Evolutionary conservation across 2,797 vertebrate species (phyloP).

Genomic region (Morus bassanus): DNA sequence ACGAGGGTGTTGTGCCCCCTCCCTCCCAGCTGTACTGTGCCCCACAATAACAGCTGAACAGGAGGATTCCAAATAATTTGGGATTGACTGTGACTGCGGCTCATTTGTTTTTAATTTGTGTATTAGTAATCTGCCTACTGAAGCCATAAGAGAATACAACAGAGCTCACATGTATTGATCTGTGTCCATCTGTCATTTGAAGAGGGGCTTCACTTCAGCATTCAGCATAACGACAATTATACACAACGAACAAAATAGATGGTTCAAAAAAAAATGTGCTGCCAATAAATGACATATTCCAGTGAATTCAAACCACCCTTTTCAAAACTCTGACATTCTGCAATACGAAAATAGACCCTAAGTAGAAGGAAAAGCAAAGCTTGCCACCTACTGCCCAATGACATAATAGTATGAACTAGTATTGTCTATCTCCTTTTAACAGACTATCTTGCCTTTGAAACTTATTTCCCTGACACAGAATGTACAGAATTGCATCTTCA

Average conservation of each 20-base stretch:
- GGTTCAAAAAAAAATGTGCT: neutral
- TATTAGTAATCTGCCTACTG: conserved; percentile 13
- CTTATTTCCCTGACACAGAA: neutral
- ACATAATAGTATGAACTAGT: conserved; percentile 62
- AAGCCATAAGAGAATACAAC: conserved; percentile 40
- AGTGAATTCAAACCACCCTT: conserved; percentile 61
- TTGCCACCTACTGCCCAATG: conserved; percentile 80
- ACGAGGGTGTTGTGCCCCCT: neutral
- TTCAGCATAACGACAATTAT: conserved; percentile 38
- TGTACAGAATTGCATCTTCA: neutral
- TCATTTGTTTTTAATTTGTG: conserved; percentile 49
- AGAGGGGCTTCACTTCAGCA: neutral
- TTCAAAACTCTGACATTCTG: conserved; percentile 56
- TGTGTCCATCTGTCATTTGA: neutral
- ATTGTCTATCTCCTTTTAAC: neutral
- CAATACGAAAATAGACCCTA: conserved; percentile 49
- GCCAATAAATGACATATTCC: conserved; percentile 71
- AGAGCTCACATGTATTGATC: conserved; percentile 29
- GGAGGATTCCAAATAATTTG: neutral
- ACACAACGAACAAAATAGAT: conserved; percentile 37
- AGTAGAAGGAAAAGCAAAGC: conserved; percentile 75
- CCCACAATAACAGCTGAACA: neutral
- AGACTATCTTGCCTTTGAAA: neutral
- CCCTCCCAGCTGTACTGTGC: neutral
- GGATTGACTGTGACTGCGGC: neutral